A percentile compares a stretch with the other conserved stretches of the same genome.
These are phyloP conservation scores for Leucania comma DNA, from an alignment of 2,888 invertebrate species.

Conservation along the genomic window DNA sequence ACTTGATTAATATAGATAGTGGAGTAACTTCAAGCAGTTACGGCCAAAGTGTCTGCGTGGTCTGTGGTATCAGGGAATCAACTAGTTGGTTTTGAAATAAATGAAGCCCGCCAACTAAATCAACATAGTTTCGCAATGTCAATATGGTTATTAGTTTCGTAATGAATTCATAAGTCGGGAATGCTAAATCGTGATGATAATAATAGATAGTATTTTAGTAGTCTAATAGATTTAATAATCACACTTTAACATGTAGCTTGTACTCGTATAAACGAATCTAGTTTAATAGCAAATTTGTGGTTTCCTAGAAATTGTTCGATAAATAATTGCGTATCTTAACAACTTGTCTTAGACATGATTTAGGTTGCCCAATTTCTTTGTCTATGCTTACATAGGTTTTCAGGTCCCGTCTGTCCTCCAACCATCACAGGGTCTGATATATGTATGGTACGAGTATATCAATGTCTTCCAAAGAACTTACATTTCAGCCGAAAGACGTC, in stretches of 20 bases:
- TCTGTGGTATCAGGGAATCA: conserved; percentile 39
- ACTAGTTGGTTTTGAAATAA: conserved; percentile 59
- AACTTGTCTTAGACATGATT: conserved; percentile 10
- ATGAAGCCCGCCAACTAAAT: conserved; percentile 65
- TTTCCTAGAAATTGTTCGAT: conserved; percentile 7
- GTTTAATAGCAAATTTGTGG: conserved; percentile 6
- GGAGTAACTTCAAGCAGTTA: background rate
- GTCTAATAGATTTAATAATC: conserved; percentile 35
- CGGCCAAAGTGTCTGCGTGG: background rate
- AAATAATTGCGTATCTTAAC: conserved; percentile 3
- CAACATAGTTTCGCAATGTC: conserved; percentile 67
- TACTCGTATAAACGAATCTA: conserved; percentile 1
- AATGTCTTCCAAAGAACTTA: background rate
- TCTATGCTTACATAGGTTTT: too few species aligned
- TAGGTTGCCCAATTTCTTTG: too few species aligned
- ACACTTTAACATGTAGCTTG: conserved; percentile 12
- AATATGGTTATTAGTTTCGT: conserved; percentile 60
- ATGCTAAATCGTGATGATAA: conserved; percentile 53
- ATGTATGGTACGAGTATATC: too few species aligned
- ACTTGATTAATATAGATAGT: background rate
- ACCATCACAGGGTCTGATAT: too few species aligned
- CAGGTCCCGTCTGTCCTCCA: too few species aligned
- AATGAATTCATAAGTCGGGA: conserved; percentile 60
- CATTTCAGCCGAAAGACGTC: too few species aligned
- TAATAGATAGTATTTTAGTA: conserved; percentile 43